These are phyloP conservation scores for Echinarachnius parma DNA, from an alignment of 53 echinoderm and acorn worm genomes.

Conservation along the genomic window DNA sequence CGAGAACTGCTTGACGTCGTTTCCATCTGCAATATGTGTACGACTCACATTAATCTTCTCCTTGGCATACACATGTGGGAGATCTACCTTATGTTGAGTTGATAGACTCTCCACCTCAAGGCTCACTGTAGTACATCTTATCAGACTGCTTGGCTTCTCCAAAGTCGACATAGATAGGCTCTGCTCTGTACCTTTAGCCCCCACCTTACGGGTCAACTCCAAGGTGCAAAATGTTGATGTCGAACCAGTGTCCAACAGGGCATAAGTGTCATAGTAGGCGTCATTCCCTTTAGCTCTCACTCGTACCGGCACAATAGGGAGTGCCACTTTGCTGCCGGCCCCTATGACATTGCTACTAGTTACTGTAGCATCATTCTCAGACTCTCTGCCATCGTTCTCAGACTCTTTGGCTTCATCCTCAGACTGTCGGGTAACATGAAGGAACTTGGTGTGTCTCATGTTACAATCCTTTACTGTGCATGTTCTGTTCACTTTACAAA, in stretches of 20 bases:
- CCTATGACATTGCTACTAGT: too few relatives aligned
- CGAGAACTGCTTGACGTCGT: conserved; percentile 26
- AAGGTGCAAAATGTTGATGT: conserved; percentile 39
- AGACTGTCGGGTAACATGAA: too few relatives aligned
- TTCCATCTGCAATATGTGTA: conserved; percentile 21
- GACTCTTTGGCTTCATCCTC: too few relatives aligned
- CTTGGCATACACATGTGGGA: conserved; percentile 43
- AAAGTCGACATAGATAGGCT: conserved; percentile 46
- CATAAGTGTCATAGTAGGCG: too few relatives aligned
- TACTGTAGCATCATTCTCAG: too few relatives aligned
- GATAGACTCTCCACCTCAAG: conserved; percentile 27
- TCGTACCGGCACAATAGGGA: too few relatives aligned
- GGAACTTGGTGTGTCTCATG: too few relatives aligned
- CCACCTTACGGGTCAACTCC: conserved; percentile 8
- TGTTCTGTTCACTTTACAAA: too few relatives aligned
- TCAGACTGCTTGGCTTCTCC: conserved; percentile 4
- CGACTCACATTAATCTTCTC: conserved; percentile 25
- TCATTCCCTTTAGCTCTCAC: too few relatives aligned
- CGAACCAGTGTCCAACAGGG: conserved; percentile 46
- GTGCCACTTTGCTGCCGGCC: too few relatives aligned
- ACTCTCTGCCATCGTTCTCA: too few relatives aligned
- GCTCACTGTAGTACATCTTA: conserved; percentile 11
- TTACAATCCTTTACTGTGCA: too few relatives aligned
- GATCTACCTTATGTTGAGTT: conserved; percentile 21
- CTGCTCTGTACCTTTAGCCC: conserved; percentile 20